Conservation (phyloP, 2,888 invertebrate species). For the Diarsia dahlii region DNA sequence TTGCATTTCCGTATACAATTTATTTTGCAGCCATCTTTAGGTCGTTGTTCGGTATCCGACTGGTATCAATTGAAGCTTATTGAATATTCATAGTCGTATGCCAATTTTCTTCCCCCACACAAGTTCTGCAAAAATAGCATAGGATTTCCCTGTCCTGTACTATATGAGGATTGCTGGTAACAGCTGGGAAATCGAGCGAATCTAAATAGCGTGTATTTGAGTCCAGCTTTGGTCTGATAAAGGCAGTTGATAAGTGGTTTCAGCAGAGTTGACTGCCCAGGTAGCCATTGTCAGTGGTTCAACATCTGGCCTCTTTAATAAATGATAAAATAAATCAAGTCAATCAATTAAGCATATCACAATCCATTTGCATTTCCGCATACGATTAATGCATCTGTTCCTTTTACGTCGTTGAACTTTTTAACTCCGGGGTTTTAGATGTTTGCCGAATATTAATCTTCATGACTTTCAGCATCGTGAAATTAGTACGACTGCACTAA, state of each 20-base stretch:
- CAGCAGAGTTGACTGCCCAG: not conserved
- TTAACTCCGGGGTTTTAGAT: not conserved
- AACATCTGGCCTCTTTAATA: not conserved
- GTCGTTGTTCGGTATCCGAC: slow-evolving; percentile 8
- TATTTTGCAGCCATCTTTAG: slow-evolving; percentile 1
- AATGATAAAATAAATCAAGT: slow-evolving; percentile 1
- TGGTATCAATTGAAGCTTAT: not conserved
- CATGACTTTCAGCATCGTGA: not conserved
- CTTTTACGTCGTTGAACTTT: not conserved
- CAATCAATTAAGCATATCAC: not conserved
- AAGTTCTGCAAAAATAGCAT: not conserved
- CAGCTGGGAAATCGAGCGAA: not conserved
- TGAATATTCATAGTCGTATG: not conserved
- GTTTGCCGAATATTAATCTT: not conserved
- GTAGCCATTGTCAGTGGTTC: not conserved
- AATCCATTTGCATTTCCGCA: slow-evolving; percentile 19
- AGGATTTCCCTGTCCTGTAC: not conserved
- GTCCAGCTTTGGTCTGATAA: too few species aligned
- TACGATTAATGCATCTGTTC: not conserved
- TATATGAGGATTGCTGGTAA: not conserved
- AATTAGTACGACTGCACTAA: slow-evolving; percentile 31
- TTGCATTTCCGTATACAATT: slow-evolving; percentile 47
- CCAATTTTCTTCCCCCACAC: not conserved
- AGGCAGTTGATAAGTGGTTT: too few species aligned
- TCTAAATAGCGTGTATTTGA: too few species aligned